A percentile compares a stretch with the other conserved stretches of the same genome.
Conservation (phyloP, 2,888 invertebrate genomes). For the Mystacides longicornis region DNA sequence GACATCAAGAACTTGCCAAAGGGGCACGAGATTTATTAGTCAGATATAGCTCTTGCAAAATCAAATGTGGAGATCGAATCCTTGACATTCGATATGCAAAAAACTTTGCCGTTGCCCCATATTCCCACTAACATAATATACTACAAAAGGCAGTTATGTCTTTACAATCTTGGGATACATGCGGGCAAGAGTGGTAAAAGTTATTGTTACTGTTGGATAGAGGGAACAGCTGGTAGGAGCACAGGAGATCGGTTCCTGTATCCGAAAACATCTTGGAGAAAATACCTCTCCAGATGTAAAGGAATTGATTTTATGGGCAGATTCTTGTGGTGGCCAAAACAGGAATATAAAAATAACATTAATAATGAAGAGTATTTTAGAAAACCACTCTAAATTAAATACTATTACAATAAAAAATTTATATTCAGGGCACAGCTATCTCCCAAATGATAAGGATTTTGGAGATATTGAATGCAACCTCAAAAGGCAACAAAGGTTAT, state of each 20-base stretch:
- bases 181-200: slow-evolving; percentile 22
- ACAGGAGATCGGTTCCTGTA: not conserved
- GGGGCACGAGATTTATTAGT: slow-evolving; percentile 16
- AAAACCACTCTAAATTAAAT: not conserved
- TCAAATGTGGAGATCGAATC: slow-evolving; percentile 13
- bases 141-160: slow-evolving; percentile 29
- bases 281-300: not conserved
- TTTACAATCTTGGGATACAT: slow-evolving; percentile 29
- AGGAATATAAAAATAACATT: not conserved
- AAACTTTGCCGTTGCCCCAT: slow-evolving; percentile 27
- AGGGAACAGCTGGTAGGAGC: slow-evolving; percentile 27
- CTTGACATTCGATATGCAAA: slow-evolving; percentile 27
- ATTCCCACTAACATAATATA: slow-evolving; percentile 28
- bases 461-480: not conserved
- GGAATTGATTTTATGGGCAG: not conserved
- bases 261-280: not conserved
- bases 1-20: slow-evolving; percentile 7
- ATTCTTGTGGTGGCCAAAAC: not conserved
- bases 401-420: not conserved
- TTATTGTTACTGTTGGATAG: slow-evolving; percentile 24
- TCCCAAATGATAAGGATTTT: not conserved
- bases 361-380: not conserved
- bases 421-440: not conserved
- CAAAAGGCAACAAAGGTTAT: not conserved
- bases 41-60: slow-evolving; percentile 14